Base-by-base conservation (phyloP, 2,113 vertebrate genomes). In the Actenoides lindsayi region DNA sequence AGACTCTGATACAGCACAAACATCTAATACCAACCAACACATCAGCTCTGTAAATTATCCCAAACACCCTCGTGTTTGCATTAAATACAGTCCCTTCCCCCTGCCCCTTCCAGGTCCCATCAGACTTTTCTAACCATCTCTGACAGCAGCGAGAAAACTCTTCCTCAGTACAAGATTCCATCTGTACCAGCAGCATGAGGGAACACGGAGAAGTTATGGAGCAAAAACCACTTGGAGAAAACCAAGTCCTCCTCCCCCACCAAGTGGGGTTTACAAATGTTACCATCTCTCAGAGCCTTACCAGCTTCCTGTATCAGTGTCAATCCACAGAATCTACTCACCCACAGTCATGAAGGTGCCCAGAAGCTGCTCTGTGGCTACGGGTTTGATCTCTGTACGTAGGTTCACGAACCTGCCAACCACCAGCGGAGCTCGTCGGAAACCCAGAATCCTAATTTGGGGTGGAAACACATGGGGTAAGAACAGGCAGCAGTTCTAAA, bases 291-390 rank as follows among this genome's bases (percentile, higher is more conserved):
- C 41, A 24, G 44, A 82, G 51, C 69, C 19, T 67, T 44, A 56
- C 10, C 67, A 78, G 64, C 73, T 91, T 89, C 74, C 89, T 79
- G 54, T 21, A 48, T 16, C 37, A 8, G 0, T 44, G 60, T n/a
- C n/a, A 28, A 39, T 5, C 54, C 85, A 44, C 7, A 27, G 23
- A 64, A 71, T 50, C 24, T 75, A 97, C 99, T 98, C 89, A 99
- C 99, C 99, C 94, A 99, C 98, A 75, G 98, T 98, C 71, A 99
- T 98, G 97, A 99, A 99, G 68, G 99, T 99, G 97, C 99, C 98
- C 86, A 99, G 97, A 71, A 99, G 98, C 97, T 99, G 99, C 94
- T 99, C 99, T 3, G 99, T 99, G 90, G 99, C 99, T 86, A 99
- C 98, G 0, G 99, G 99, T 93, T 99, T 99, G 94, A 99, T 98